Evolutionary conservation across 2,888 invertebrate species (phyloP).

Genomic region (Allacma fusca): DNA sequence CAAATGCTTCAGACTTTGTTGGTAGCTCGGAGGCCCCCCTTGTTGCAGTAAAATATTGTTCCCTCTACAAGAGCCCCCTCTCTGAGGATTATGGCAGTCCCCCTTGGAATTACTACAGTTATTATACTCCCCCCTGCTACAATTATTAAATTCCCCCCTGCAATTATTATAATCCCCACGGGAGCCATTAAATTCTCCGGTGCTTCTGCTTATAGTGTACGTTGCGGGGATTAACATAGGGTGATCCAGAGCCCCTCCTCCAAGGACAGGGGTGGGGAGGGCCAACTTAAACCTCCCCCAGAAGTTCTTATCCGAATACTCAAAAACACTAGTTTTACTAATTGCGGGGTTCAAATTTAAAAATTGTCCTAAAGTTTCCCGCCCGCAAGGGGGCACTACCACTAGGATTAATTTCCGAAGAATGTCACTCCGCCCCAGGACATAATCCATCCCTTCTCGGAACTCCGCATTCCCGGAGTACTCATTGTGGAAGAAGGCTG

Average conservation of each 20-base stretch:
- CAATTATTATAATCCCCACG: neutral
- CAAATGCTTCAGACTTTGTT: neutral
- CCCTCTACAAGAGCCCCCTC: neutral
- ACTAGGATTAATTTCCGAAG: conserved; percentile 56
- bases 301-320: conserved; percentile 57
- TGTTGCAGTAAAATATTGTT: neutral
- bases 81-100: neutral
- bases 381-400: conserved; percentile 49
- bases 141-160: too few relatives aligned
- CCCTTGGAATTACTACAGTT: neutral
- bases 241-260: conserved; percentile 18
- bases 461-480: conserved; percentile 86
- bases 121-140: neutral
- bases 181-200: too few relatives aligned
- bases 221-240: conserved; percentile 45
- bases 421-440: conserved; percentile 49
- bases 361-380: neutral
- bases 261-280: conserved; percentile 44
- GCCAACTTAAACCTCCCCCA: conserved; percentile 57
- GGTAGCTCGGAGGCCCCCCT: neutral
- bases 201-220: conserved; percentile 34
- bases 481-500: conserved; percentile 85
- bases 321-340: conserved; percentile 34
- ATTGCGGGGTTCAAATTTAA: neutral
- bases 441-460: conserved; percentile 78